Conservation (phyloP, 2,888 invertebrate genomes). For the Synergus gifuensis region DNA sequence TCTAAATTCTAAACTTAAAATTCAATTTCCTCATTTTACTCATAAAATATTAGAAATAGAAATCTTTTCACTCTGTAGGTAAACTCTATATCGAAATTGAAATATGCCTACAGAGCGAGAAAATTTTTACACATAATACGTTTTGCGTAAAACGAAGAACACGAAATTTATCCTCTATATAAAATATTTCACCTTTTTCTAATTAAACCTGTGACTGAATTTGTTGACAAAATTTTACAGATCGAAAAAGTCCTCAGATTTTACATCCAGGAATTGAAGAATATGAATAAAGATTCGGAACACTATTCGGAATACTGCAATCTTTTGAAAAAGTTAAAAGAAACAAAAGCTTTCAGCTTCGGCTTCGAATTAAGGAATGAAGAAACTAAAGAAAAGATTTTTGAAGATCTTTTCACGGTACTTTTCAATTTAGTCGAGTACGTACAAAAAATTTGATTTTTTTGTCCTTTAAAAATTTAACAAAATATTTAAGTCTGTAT, state of each 20-base stretch:
- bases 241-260: background rate
- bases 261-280: background rate
- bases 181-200: too few species aligned
- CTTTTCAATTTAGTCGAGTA: conserved; percentile 6
- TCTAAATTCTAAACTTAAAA: too few species aligned
- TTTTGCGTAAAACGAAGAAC: too few species aligned
- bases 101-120: too few species aligned
- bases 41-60: too few species aligned
- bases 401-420: conserved; percentile 2
- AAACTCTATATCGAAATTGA: too few species aligned
- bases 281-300: background rate
- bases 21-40: too few species aligned
- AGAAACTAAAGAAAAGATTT: background rate
- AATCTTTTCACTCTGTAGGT: too few species aligned
- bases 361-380: background rate
- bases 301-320: background rate
- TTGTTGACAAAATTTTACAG: background rate
- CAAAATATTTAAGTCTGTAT: background rate
- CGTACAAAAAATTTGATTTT: background rate
- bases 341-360: background rate
- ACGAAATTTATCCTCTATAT: too few species aligned
- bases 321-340: background rate
- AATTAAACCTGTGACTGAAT: too few species aligned
- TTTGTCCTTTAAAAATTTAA: background rate
- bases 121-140: too few species aligned